A percentile compares a stretch with the other conserved stretches of the same genome.
phyloP scores from a whole-genome alignment of 92 coral and sea anemone species.

The Pocillopora grandis region DNA sequence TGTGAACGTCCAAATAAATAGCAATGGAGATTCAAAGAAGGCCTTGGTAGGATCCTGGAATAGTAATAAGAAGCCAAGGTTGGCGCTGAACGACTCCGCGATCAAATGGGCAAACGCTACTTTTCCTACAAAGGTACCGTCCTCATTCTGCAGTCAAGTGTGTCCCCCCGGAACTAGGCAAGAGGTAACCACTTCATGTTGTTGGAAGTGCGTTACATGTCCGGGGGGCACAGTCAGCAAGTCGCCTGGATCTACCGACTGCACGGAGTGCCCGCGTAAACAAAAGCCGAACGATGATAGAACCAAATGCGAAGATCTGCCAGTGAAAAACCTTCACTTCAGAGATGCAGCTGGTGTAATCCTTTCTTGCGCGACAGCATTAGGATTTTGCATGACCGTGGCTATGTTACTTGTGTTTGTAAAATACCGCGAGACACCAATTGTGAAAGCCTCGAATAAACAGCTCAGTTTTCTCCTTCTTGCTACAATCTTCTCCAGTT shows the following conservation, averaged over 20 bases:
- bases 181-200: conserved; percentile 43
- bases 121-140: conserved; percentile 10
- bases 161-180: conserved; percentile 62
- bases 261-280: conserved; percentile 46
- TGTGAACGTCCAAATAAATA: conserved; percentile 43
- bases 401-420: conserved; percentile 30
- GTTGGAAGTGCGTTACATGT: conserved; percentile 67
- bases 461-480: conserved; percentile 63
- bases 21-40: conserved; percentile 14
- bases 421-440: conserved; percentile 51
- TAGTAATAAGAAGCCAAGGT: conserved; percentile 16
- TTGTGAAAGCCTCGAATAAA: conserved; percentile 65
- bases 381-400: conserved; percentile 38
- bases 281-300: conserved; percentile 47
- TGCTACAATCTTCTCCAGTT: conserved; percentile 44
- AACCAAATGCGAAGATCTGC: conserved; percentile 48
- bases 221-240: conserved; percentile 52
- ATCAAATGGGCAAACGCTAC: conserved; percentile 43
- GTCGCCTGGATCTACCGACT: conserved; percentile 44
- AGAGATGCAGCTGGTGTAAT: conserved; percentile 44
- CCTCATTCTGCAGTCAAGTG: conserved; percentile 43
- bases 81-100: conserved; percentile 25
- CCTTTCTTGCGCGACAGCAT: conserved; percentile 14
- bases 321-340: conserved; percentile 38
- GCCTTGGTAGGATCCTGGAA: conserved; percentile 56